Evolutionary conservation across 1,140 invertebrate species (phyloP).

Genomic region (Drosophila bocki): DNA sequence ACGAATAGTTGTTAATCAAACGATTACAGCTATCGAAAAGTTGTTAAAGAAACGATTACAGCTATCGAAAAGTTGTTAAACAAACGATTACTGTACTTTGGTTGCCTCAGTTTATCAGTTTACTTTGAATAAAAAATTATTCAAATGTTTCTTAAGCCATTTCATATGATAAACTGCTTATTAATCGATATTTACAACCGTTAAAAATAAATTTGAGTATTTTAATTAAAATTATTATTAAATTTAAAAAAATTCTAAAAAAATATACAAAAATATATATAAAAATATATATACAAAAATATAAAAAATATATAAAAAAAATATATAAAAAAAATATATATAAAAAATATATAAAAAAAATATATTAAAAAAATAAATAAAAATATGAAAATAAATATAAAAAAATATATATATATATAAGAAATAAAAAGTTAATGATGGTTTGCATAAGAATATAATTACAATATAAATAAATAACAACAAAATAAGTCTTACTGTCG

Average conservation of each 20-base stretch:
- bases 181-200: background rate
- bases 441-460: too few relatives aligned
- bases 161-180: background rate
- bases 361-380: too few relatives aligned
- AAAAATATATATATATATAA: too few relatives aligned
- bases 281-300: too few relatives aligned
- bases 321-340: too few relatives aligned
- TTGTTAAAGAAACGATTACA: background rate
- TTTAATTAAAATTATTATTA: background rate
- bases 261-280: too few relatives aligned
- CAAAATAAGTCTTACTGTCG: too few relatives aligned
- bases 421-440: background rate
- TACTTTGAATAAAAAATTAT: rapidly evolving
- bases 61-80: background rate
- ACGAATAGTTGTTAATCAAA: background rate
- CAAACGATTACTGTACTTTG: background rate
- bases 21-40: background rate
- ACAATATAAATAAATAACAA: background rate
- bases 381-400: too few relatives aligned
- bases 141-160: background rate
- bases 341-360: too few relatives aligned
- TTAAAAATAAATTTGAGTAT: background rate
- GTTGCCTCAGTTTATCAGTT: background rate
- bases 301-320: too few relatives aligned
- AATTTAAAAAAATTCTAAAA: too few relatives aligned